Conservation (phyloP, 2,113 vertebrate genomes). For the Solea solea region DNA sequence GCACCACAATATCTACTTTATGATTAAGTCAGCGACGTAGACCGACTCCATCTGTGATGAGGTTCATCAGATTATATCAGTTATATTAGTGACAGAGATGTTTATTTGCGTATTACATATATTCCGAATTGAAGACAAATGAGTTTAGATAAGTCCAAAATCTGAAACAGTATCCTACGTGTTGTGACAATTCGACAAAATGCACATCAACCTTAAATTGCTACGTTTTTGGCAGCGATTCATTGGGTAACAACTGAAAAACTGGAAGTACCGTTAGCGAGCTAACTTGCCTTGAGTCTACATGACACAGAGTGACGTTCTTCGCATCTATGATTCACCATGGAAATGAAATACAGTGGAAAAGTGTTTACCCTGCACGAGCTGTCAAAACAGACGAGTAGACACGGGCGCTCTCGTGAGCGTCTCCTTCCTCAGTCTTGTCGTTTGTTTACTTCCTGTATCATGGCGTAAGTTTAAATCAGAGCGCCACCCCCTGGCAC, state of each 20-base stretch:
- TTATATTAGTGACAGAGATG: neutral
- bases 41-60: neutral
- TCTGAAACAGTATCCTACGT: neutral
- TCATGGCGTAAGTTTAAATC: slow-evolving; percentile 29
- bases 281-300: no score
- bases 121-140: neutral
- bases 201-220: neutral
- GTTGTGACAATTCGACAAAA: neutral
- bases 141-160: neutral
- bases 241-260: neutral
- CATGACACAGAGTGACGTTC: no score
- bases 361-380: neutral
- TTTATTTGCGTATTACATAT: neutral
- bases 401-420: no score
- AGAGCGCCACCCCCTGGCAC: neutral
- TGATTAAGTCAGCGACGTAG: neutral
- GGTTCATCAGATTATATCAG: neutral
- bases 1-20: neutral
- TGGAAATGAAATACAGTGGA: neutral
- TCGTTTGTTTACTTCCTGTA: slow-evolving; percentile 69
- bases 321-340: fast-evolving
- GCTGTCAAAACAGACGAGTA: neutral
- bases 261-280: no score
- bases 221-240: neutral
- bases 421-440: no score